Evolutionary conservation across 1,140 invertebrate genomes (phyloP).

Genomic region (Zaprionus vittiger): DNA sequence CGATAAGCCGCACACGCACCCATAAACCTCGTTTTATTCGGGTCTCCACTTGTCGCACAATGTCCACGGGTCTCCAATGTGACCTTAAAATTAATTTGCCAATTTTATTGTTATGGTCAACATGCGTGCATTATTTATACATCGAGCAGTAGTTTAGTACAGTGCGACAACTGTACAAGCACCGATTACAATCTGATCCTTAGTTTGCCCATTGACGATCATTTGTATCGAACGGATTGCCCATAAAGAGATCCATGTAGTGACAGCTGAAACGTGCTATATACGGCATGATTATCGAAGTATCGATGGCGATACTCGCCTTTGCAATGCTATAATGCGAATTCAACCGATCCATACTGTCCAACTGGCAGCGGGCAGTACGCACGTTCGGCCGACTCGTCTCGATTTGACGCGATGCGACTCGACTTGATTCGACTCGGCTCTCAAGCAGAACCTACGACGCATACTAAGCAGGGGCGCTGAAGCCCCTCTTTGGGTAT

Average conservation of each 20-base stretch:
- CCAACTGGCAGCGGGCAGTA: conserved; percentile 51
- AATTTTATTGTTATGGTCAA: conserved; percentile 69
- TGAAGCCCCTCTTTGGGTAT: conserved; percentile 67
- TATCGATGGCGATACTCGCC: conserved; percentile 8
- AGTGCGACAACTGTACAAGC: neutral
- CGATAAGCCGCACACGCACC: conserved; percentile 77
- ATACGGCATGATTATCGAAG: conserved; percentile 17
- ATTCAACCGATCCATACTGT: conserved; percentile 29
- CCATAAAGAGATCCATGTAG: conserved; percentile 29
- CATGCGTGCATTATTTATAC: conserved; percentile 54
- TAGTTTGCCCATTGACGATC: conserved; percentile 4
- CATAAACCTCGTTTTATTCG: conserved; percentile 68
- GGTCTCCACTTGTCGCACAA: conserved; percentile 17
- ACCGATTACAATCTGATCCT: conserved; percentile 13
- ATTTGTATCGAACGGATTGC: conserved; percentile 21
- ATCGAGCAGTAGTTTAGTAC: neutral
- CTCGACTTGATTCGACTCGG: conserved; percentile 20
- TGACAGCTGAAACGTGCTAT: conserved; percentile 31
- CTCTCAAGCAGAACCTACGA: conserved; percentile 33
- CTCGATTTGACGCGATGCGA: conserved; percentile 17
- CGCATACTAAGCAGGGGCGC: conserved; percentile 67
- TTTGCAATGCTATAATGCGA: conserved; percentile 43
- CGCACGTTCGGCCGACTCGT: conserved; percentile 58
- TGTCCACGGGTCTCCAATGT: conserved; percentile 42
- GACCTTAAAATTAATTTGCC: conserved; percentile 71